Evolutionary conservation across 1,140 invertebrate genomes (phyloP).

Genomic region (Leptopilina boulardi): DNA sequence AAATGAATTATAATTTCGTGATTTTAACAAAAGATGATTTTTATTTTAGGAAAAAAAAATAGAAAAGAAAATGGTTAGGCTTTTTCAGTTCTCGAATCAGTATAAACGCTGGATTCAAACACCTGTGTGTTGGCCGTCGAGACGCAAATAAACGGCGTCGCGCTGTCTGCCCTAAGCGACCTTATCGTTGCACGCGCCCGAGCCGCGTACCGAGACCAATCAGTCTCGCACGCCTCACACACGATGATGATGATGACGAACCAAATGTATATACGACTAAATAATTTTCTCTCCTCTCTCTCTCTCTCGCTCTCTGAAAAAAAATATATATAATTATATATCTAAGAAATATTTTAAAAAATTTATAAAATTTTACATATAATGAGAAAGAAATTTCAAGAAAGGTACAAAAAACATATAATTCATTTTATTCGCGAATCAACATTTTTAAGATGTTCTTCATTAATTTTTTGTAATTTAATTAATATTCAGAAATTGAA

Average conservation of each 20-base stretch:
- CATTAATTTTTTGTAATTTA: too few relatives aligned
- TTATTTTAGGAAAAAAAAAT: background rate
- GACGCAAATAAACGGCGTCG: slow-evolving; percentile 72
- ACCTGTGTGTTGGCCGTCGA: slow-evolving; percentile 53
- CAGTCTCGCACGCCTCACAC: slow-evolving; percentile 46
- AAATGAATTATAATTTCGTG: background rate
- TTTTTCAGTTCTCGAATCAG: slow-evolving; percentile 32
- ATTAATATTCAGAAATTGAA: too few relatives aligned
- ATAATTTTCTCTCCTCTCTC: slow-evolving; percentile 37
- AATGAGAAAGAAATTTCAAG: too few relatives aligned
- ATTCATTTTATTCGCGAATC: too few relatives aligned
- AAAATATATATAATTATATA: slow-evolving; percentile 7
- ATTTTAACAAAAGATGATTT: background rate
- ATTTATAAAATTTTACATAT: too few relatives aligned
- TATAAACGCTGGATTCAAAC: slow-evolving; percentile 41
- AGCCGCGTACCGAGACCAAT: slow-evolving; percentile 49
- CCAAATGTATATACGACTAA: slow-evolving; percentile 21
- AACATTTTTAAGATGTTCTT: too few relatives aligned
- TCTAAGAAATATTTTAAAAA: background rate
- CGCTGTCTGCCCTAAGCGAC: slow-evolving; percentile 66
- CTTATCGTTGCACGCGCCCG: slow-evolving; percentile 56
- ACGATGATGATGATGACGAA: slow-evolving; percentile 31
- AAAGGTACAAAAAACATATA: too few relatives aligned
- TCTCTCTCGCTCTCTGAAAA: too few relatives aligned
- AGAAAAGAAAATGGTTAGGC: background rate